Conservation (phyloP, 2,888 invertebrate genomes). For the Furcula furcula region DNA sequence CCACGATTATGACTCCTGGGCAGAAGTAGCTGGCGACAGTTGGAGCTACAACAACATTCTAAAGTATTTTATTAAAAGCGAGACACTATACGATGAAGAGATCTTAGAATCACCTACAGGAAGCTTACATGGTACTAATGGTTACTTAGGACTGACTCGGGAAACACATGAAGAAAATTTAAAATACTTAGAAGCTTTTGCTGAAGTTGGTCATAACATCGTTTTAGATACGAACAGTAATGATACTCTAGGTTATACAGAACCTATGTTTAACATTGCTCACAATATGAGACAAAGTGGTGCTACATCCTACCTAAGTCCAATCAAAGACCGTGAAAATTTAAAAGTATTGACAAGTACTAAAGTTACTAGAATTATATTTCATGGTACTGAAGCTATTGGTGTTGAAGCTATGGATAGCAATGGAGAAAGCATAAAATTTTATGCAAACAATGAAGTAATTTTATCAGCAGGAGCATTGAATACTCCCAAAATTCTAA, state of each 20-base stretch:
- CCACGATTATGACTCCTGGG: slow-evolving; percentile 10
- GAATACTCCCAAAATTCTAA: slow-evolving; percentile 38
- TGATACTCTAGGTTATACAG: slow-evolving; percentile 22
- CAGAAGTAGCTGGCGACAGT: slow-evolving; percentile 6
- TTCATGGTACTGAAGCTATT: slow-evolving; percentile 26
- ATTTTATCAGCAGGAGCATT: slow-evolving; percentile 40
- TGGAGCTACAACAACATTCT: slow-evolving; percentile 13
- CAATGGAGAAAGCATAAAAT: slow-evolving; percentile 13
- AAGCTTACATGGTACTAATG: slow-evolving; percentile 16
- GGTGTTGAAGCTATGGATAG: slow-evolving; percentile 28
- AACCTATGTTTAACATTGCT: slow-evolving; percentile 25
- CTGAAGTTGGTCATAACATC: slow-evolving; percentile 15
- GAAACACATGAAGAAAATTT: slow-evolving; percentile 8
- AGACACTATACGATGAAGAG: slow-evolving; percentile 11
- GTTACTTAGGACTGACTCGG: slow-evolving; percentile 20
- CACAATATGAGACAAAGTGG: slow-evolving; percentile 30
- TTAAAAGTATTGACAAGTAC: slow-evolving; percentile 28
- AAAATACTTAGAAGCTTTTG: slow-evolving; percentile 14
- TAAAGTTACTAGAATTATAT: slow-evolving; percentile 30
- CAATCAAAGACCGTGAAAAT: slow-evolving; percentile 25
- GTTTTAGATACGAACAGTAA: slow-evolving; percentile 28
- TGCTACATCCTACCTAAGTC: slow-evolving; percentile 25
- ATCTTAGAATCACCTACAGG: slow-evolving; percentile 9
- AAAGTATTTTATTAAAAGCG: slow-evolving; percentile 14
- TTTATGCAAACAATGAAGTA: slow-evolving; percentile 32